Evolutionary conservation across 2,888 invertebrate genomes (phyloP), one percentile per base, ranked within the genome.

Genomic region (Sturmia bella): DNA sequence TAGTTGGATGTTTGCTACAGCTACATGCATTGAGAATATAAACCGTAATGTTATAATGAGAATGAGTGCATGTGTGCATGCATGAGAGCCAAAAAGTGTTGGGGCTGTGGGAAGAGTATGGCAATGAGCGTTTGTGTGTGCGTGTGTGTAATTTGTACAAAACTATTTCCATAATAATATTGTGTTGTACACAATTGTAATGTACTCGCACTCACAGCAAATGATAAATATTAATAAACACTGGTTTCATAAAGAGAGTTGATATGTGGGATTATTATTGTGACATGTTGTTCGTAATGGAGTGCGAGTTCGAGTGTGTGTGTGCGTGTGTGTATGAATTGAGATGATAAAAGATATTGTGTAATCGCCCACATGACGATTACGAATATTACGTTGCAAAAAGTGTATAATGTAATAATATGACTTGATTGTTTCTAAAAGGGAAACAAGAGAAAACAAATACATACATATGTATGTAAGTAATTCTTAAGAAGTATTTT

Each of bases 361-460:
- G 83, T 82, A 84, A 84, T 84, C 84, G 84, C 83, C 84, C 80
- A 84, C 84, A 83, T 83, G 78, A 81, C 70, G 68, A 83, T 78
- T 75, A 74, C 74, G 78, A 66, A 50, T 15, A 70, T 21, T 78
- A 79, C 45, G 76, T 76, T 21, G 41, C 45, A 32, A 80, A 73
- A 77, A 78, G 48, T 59, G 76, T 82, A 77, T 80, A 75, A 63
- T 80, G 83, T 80, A 83, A 84, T 84, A 80, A 83, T 84, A 68
- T 78, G 69, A 72, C 66, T 83, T 70, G 27, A n/a, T 32, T 70
- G 15, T 32, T 32, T 32, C 32, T 32, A 7, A 32, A 54, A 64
- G 32, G 32, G 32, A 15, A 61, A 43, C 15, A 15, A 2, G 15
- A 43, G 4, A 43, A 5, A 15, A 13, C 3, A n/a, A 21, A 21